phyloP scores from a whole-genome alignment of 1,140 invertebrate species.

The Tyrophagus putrescentiae region DNA sequence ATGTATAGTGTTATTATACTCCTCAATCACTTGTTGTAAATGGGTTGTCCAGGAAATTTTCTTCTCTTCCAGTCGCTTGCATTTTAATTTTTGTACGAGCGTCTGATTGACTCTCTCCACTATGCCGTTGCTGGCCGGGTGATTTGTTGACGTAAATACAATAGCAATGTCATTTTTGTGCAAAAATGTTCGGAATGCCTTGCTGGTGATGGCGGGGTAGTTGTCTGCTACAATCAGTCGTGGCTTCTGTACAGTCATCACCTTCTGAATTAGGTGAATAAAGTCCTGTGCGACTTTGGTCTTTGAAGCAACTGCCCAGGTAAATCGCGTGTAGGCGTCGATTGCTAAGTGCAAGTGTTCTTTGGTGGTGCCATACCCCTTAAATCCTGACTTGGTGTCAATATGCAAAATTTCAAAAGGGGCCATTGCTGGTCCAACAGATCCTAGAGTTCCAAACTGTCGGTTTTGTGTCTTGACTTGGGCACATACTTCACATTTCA shows the following conservation, averaged over 20 bases:
- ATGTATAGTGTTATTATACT: too few relatives aligned
- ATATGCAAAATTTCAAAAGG: slow-evolving; percentile 23
- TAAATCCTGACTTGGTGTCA: slow-evolving; percentile 21
- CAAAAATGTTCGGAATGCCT: too few relatives aligned
- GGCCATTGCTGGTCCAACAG: slow-evolving; percentile 12
- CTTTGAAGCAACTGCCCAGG: slow-evolving; percentile 1
- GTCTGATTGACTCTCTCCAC: too few relatives aligned
- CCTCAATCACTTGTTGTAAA: too few relatives aligned
- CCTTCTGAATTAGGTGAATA: slow-evolving; percentile 13
- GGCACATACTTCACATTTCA: slow-evolving; percentile 6
- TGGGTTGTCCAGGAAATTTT: too few relatives aligned
- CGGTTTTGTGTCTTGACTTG: background rate
- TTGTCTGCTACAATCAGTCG: slow-evolving; percentile 12
- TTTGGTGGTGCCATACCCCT: slow-evolving; percentile 13
- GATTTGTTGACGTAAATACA: too few relatives aligned
- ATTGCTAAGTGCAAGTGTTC: slow-evolving; percentile 22
- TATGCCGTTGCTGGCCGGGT: too few relatives aligned
- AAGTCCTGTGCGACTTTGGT: slow-evolving; percentile 14
- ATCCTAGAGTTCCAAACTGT: background rate
- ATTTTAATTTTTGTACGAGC: too few relatives aligned
- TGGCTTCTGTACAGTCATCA: background rate
- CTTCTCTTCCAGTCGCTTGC: too few relatives aligned
- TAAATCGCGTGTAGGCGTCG: slow-evolving; percentile 16
- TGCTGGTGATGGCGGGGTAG: too few relatives aligned
- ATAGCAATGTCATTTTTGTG: too few relatives aligned